Evolutionary conservation across 2,888 invertebrate species (phyloP), one percentile per base, ranked within the genome.

Genomic region (Fragum whitleyi): DNA sequence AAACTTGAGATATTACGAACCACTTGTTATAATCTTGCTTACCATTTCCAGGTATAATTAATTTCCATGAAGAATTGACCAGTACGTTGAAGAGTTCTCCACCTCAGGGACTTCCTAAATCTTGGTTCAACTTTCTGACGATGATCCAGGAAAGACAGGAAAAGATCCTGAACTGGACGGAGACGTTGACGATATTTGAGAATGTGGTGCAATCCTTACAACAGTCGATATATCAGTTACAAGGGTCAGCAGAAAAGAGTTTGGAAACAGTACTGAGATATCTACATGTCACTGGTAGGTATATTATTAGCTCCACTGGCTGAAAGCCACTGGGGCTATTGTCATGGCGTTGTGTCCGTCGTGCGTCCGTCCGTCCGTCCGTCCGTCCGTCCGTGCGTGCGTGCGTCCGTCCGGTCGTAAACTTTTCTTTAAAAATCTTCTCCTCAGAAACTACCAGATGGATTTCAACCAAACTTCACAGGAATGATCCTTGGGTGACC

Each of bases 51-150:
- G 85, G 85, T 28, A 83, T 89, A 9, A 83, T 83, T 11, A 79
- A 86, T n/a, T 87, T 90, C 57, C 75, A 83, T 32, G 80, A 79
- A 21, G 69, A 55, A 11, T 77, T 90, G 7, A 74, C 85, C 0
- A 74, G 74, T 28, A 81, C 68, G 1, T 74, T 90, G 57, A 88
- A 88, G 51, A 79, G 83, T 1, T 77, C 82, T 11, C 90, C 87
- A 9, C 87, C 85, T 21, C 88, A 85, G 51, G 81, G 86, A 1
- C 75, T 92, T 7, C 92, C 92, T 0, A 84, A 86, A 32, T 86
- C 89, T 0, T 92, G 92, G 92, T 90, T 88, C 77, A 88, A 79
- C 39, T 92, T 91, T 69, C 83, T 92, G 16, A 80, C 83, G 21
- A 77, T 78, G 11, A 86, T 92, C 23, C 91, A 91, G 71, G 85